phyloP scores from a whole-genome alignment of 2,113 vertebrate genomes.

The Urocitellus parryii region DNA sequence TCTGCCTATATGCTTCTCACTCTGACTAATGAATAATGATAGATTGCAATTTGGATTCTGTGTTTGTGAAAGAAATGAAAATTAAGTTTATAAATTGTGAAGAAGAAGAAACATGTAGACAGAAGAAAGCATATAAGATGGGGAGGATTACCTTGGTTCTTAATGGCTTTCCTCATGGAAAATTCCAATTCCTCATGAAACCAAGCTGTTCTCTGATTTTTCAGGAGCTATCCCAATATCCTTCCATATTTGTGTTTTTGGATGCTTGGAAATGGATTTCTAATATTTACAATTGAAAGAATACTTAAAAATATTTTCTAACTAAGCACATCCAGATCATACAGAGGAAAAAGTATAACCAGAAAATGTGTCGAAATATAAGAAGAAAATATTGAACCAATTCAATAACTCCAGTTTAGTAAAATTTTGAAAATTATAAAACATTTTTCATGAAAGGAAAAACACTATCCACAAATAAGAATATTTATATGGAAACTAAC shows the following conservation, averaged over 20 bases:
- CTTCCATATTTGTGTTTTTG: neutral
- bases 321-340: neutral
- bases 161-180: neutral
- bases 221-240: neutral
- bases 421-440: conserved; percentile 21
- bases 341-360: neutral
- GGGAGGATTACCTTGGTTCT: neutral
- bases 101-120: neutral
- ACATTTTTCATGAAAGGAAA: conserved; percentile 21
- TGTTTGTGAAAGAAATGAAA: neutral
- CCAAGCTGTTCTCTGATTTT: neutral
- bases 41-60: neutral
- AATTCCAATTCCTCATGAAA: neutral
- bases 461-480: neutral
- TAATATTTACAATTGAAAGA: neutral
- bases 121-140: neutral
- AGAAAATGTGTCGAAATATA: conserved; percentile 3
- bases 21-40: neutral
- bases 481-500: neutral
- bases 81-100: neutral
- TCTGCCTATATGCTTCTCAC: neutral
- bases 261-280: neutral
- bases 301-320: conserved; percentile 21
- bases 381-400: neutral
- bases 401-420: neutral